Base-by-base conservation (phyloP, 2,888 invertebrate genomes). In the Plusia festucae region DNA sequence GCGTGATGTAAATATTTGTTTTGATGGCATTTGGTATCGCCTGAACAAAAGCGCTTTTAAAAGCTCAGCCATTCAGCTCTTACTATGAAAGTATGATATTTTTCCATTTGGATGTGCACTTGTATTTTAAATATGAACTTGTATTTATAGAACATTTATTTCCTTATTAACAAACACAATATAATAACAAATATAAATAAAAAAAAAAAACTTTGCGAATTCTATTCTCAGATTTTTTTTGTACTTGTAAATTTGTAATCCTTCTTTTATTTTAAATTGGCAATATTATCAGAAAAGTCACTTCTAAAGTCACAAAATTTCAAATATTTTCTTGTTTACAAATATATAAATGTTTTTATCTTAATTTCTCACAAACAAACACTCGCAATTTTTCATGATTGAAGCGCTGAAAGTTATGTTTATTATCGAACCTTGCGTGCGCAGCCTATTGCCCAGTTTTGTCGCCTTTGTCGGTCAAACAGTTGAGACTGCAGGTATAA, bases 1-100 rank as follows among this genome's bases (percentile, higher is more conserved):
- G 79, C 72, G 82, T 75, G 65, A 84, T 76, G 85, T 83, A 86
- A 88, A 88, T 88, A 89, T 90, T 90, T 87, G 86, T 78, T 82
- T 79, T 82, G 86, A 85, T 85, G 84, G 75, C 73, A 73, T 70
- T n/a, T 64, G 64, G 59, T 69, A 40, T 49, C 46, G 46, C 11
- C 4, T 11, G 0, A 11, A 9, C 46, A 65, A 52, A 52, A 63
- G 54, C 46, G 46, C 62, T 40, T n/a, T n/a, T 49, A 65, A 64
- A 71, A 76, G 18, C 44, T 61, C 6, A 76, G 75, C 75, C 46
- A 4, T 70, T 16, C 34, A 84, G 84, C 84, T 76, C 66, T 44
- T 34, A 54, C 22, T 24, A 11, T 18, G 1, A 9, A 18, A 4
- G 7, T 9, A 13, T 20, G 46, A n/a, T n/a, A n/a, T n/a, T n/a